phyloP scores from a whole-genome alignment of 2,888 invertebrate genomes.

The Acrobasis consociella region DNA sequence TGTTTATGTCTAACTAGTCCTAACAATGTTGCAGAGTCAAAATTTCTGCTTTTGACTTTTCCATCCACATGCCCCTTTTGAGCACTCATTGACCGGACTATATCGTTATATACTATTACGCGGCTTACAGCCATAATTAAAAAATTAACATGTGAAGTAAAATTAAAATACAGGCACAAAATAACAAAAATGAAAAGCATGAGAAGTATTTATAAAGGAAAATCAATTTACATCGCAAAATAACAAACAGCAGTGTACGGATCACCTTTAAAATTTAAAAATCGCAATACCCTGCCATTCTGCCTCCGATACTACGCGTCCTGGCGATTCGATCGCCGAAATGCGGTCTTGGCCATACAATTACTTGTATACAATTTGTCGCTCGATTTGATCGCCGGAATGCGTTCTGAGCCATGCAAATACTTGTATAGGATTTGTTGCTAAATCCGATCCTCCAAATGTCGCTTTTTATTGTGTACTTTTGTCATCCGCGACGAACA shows the following conservation, averaged over 20 bases:
- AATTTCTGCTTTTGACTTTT: too few relatives aligned
- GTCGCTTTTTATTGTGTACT: too few relatives aligned
- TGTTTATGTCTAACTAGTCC: too few relatives aligned
- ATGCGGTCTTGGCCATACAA: not conserved
- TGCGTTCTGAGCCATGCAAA: not conserved
- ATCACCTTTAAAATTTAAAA: slow-evolving; percentile 16
- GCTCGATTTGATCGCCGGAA: not conserved
- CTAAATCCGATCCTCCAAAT: not conserved
- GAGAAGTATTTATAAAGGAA: not conserved
- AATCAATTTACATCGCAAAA: not conserved
- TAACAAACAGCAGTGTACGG: slow-evolving; percentile 8
- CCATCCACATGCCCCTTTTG: too few relatives aligned
- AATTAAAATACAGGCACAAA: too few relatives aligned
- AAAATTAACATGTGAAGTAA: too few relatives aligned
- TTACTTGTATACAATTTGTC: not conserved
- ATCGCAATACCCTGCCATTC: slow-evolving; percentile 12
- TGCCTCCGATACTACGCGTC: not conserved
- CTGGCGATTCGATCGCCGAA: not conserved
- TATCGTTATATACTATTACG: too few relatives aligned
- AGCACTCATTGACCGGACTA: too few relatives aligned
- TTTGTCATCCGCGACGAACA: too few relatives aligned
- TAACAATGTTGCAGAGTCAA: too few relatives aligned
- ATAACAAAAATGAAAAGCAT: not conserved
- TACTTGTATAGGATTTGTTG: not conserved
- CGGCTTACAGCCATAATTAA: too few relatives aligned